Evolutionary conservation across 1,140 invertebrate genomes (phyloP).

Genomic region (Asobara japonica): DNA sequence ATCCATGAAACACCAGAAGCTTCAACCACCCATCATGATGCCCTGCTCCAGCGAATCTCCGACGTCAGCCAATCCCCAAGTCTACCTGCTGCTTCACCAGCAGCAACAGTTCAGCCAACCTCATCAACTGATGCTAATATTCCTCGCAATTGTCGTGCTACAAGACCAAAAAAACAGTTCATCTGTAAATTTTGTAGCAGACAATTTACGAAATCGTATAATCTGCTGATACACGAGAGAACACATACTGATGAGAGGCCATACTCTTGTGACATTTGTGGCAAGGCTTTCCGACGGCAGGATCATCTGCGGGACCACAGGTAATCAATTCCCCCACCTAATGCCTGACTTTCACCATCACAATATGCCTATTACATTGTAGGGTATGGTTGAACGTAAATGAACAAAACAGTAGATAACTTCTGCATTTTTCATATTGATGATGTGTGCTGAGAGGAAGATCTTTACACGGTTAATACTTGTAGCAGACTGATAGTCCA

Average conservation of each 20-base stretch:
- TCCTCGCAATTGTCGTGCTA: conserved; percentile 62
- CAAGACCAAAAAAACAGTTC: conserved; percentile 77
- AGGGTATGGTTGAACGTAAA: too few relatives aligned
- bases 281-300: conserved; percentile 88
- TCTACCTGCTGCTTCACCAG: conserved; percentile 33
- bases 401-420: too few relatives aligned
- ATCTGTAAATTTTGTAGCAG: conserved; percentile 95
- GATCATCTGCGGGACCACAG: conserved; percentile 94
- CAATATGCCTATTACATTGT: too few relatives aligned
- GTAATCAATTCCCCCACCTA: conserved; percentile 63
- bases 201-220: conserved; percentile 98
- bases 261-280: conserved; percentile 97
- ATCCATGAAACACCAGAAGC: conserved; percentile 43
- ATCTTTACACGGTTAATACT: too few relatives aligned
- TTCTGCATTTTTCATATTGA: too few relatives aligned
- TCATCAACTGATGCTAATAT: conserved; percentile 50
- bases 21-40: conserved; percentile 57
- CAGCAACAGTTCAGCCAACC: conserved; percentile 51
- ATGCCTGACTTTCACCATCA: conserved; percentile 10
- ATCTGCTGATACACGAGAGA: conserved; percentile 95
- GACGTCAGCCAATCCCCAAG: conserved; percentile 42
- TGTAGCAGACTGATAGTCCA: too few relatives aligned
- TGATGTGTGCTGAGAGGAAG: too few relatives aligned
- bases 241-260: conserved; percentile 98
- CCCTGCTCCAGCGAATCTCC: conserved; percentile 54